Percentiles rank a stretch among this genome's conserved stretches.
Conservation (phyloP, 2,113 vertebrate genomes). For the Peromyscus polionotus region DNA sequence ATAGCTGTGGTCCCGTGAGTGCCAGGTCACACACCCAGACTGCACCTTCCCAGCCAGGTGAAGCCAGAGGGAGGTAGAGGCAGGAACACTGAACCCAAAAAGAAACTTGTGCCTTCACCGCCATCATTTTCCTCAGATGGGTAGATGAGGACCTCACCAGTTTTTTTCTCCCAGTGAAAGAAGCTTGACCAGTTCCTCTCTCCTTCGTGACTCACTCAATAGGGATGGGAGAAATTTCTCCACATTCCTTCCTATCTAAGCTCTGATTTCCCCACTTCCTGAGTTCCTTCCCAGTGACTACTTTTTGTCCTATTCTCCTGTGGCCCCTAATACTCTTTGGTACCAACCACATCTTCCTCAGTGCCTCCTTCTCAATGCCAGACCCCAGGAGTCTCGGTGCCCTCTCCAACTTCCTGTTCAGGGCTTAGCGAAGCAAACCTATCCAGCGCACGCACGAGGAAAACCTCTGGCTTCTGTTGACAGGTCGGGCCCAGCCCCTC, state of each 20-base stretch:
- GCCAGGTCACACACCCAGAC: not conserved
- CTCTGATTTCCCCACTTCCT: not conserved
- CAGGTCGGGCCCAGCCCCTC: not conserved
- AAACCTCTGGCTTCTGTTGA: constrained; percentile 59
- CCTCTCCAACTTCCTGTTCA: not conserved
- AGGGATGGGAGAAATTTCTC: not conserved
- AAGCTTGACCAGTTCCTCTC: not conserved
- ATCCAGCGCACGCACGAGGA: not conserved
- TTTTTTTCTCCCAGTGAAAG: not conserved
- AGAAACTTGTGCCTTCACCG: not conserved
- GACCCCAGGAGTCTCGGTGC: not conserved
- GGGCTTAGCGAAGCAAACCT: not conserved
- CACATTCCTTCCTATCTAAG: not conserved
- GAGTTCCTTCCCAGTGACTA: not conserved
- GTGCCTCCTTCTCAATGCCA: not conserved
- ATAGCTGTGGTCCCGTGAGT: not conserved
- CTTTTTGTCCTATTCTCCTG: not conserved
- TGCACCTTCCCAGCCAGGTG: not conserved
- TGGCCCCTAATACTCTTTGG: not conserved
- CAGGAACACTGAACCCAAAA: not conserved
- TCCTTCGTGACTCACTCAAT: not conserved
- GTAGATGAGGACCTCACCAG: not conserved
- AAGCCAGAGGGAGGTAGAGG: not conserved
- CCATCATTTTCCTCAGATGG: not conserved
- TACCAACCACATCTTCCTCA: not conserved